These are phyloP conservation scores for Clupea harengus DNA, from an alignment of 2,113 vertebrate species.

Conservation along the genomic window DNA sequence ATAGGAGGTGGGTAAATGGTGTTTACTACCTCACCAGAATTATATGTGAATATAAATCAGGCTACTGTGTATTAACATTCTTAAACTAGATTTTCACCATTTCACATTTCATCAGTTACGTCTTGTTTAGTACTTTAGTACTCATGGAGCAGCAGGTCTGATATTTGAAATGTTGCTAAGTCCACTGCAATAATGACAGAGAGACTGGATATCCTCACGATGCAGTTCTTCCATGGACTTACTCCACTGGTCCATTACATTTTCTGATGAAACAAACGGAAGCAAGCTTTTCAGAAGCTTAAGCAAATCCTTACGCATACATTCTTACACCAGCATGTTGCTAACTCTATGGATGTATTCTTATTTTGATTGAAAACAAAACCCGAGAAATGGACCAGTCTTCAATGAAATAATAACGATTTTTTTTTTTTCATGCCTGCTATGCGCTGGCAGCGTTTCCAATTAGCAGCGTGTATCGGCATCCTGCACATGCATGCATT, in stretches of 20 bases:
- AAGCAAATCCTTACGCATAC: not conserved
- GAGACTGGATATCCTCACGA: not conserved
- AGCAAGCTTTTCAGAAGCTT: not conserved
- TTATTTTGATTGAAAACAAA: constrained; percentile 1
- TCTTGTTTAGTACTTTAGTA: not conserved
- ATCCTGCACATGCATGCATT: not conserved
- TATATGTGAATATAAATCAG: not conserved
- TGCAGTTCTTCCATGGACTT: not conserved
- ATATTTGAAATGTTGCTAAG: not conserved
- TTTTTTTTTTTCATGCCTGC: not conserved
- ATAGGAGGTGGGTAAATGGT: not conserved
- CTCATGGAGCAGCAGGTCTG: not conserved
- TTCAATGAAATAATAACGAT: constrained; percentile 6
- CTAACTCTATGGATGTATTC: not conserved
- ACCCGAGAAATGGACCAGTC: not conserved
- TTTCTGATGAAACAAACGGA: not conserved
- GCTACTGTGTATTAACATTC: not conserved
- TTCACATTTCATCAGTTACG: not conserved
- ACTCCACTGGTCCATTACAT: not conserved
- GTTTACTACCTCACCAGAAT: not conserved
- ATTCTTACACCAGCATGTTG: not conserved
- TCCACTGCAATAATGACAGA: not conserved
- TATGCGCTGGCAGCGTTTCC: not conserved
- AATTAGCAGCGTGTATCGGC: not conserved
- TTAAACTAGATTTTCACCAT: not conserved